Conservation (phyloP, 2,888 invertebrate genomes). For the Platypus cylindrus region DNA sequence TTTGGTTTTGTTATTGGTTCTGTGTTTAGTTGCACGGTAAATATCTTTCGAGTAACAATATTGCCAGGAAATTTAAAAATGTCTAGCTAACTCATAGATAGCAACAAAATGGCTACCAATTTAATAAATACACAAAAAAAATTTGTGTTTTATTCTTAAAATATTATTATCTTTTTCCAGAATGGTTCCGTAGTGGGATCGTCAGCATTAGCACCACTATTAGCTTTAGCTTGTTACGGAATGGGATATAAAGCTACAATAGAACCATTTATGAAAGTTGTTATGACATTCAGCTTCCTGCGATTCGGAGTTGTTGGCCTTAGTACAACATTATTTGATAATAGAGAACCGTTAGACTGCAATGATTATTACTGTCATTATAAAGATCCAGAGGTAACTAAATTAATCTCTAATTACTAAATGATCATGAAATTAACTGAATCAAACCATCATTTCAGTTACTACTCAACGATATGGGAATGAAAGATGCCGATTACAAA, state of each 20-base stretch:
- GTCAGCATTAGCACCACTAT: conserved; percentile 41
- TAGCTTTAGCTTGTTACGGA: conserved; percentile 47
- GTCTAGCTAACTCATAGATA: not conserved
- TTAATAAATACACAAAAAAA: not conserved
- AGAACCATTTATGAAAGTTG: conserved; percentile 39
- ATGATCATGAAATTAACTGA: not conserved
- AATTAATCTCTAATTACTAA: not conserved
- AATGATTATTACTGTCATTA: conserved; percentile 45
- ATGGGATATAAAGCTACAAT: conserved; percentile 47
- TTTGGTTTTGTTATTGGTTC: conserved; percentile 58
- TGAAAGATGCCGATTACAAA: conserved; percentile 34
- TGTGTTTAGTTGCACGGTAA: conserved; percentile 44
- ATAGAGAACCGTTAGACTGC: conserved; percentile 48
- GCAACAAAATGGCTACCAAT: not conserved
- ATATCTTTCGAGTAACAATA: too few relatives aligned
- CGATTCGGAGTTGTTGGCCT: conserved; percentile 54
- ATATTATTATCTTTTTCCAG: conserved; percentile 32
- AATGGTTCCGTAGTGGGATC: conserved; percentile 49
- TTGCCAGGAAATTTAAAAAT: not conserved
- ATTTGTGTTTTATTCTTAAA: not conserved
- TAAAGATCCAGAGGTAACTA: conserved; percentile 35
- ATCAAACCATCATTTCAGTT: conserved; percentile 6
- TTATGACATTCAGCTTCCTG: conserved; percentile 50
- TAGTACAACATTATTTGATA: conserved; percentile 43
- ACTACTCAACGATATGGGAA: conserved; percentile 53